A percentile compares a stretch with the other conserved stretches of the same genome.
Evolutionary conservation across 2,888 invertebrate genomes (phyloP).

Genomic region (Diloba caeruleocephala): DNA sequence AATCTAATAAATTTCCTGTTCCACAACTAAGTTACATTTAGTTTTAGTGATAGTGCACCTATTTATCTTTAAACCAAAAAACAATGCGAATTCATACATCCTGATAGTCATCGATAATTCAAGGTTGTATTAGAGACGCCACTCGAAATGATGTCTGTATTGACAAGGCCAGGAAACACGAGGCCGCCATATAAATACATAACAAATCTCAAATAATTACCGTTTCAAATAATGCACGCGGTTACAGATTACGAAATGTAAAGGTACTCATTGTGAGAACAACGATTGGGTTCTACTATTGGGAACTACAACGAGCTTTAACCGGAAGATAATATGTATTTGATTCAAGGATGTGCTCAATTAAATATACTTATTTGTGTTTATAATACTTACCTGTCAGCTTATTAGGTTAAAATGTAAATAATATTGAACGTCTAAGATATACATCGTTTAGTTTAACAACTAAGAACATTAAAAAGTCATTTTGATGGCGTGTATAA

Average conservation of each 20-base stretch:
- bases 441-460: conserved; percentile 16
- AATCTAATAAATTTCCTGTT: conserved; percentile 18
- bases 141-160: conserved; percentile 67
- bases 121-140: conserved; percentile 74
- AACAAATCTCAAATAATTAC: conserved; percentile 63
- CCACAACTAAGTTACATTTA: conserved; percentile 1
- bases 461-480: conserved; percentile 29
- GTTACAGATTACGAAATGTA: conserved; percentile 44
- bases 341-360: conserved; percentile 44
- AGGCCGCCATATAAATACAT: conserved; percentile 52
- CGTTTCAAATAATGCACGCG: conserved; percentile 46
- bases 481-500: conserved; percentile 3
- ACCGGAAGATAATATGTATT: conserved; percentile 32
- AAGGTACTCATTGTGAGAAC: conserved; percentile 40
- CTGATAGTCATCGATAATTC: conserved; percentile 79
- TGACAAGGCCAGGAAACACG: conserved; percentile 77
- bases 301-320: conserved; percentile 16
- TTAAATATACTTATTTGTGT: conserved; percentile 28
- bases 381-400: conserved; percentile 11
- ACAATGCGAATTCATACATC: conserved; percentile 77
- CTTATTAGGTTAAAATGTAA: conserved; percentile 13
- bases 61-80: conserved; percentile 47
- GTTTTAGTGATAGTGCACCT: conserved; percentile 6
- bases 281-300: neutral
- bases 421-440: conserved; percentile 11